Evolutionary conservation across 2,888 invertebrate species (phyloP), one percentile per base, ranked within the genome.

Genomic region (Sinohyriopsis cumingii): DNA sequence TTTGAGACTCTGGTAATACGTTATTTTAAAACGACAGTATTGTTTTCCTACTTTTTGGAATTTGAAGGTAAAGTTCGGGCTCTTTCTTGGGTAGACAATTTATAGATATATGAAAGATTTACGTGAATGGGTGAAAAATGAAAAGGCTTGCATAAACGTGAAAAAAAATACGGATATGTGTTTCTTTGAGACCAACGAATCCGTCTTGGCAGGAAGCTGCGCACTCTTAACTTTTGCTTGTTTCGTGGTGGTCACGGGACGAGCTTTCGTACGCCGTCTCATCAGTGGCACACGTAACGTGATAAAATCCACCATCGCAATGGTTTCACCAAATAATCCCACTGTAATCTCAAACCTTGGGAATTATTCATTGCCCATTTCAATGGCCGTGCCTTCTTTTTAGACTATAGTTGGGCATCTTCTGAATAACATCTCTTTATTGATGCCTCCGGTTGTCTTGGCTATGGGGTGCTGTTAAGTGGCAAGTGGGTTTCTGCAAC

Each of bases 151-250:
- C 33, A 33, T 33, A 33, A 33, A 33, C 1, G 33, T 33, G 33
- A 33, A 33, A 33, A 33, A 33, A 33, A 33, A 33, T 33, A 9
- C 6, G 33, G 33, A 33, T 33, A 33, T 7, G 9, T 33, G 33
- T 33, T 33, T 33, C 33, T 33, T 33, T 33, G 7, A 33, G 33
- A 9, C 9, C 33, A 33, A 33, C 9, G 33, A 33, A 33, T 33
- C 33, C 9, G 33, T 33, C 9, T 9, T 33, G 9, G 33, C 33
- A 33, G 33, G 9, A 33, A 33, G 33, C 33, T 33, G 33, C 33
- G 33, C 33, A 28, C 62, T 67, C 6, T 53, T 76, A 19, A 71
- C 71, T 71, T 76, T 76, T 53, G 67, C 69, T 22, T 73, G 69
- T 59, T 45, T 59, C 12, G 73, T 71, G 0, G 68, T 76, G 4